A percentile compares a stretch with the other conserved stretches of the same genome.
These are phyloP conservation scores for Cotesia congregata DNA, from an alignment of 2,888 invertebrate genomes.

Conservation along the genomic window DNA sequence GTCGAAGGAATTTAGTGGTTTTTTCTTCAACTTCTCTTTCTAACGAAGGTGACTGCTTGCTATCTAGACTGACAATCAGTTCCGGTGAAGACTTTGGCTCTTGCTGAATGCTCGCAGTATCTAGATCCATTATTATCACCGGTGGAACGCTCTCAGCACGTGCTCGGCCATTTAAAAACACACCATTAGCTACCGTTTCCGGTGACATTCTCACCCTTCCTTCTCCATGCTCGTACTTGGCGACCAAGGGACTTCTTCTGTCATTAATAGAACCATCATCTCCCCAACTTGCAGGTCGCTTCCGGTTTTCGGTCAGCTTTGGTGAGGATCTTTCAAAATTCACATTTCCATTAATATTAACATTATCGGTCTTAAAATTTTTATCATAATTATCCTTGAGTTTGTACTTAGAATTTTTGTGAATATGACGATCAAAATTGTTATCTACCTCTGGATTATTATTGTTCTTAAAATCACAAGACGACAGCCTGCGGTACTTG, in stretches of 20 bases:
- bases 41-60: neutral
- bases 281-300: conserved; percentile 50
- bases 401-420: neutral
- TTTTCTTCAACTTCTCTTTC: conserved; percentile 61
- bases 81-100: neutral
- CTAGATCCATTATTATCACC: conserved; percentile 50
- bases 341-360: neutral
- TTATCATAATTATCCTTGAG: neutral
- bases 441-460: neutral
- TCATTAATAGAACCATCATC: neutral
- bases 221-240: conserved; percentile 41
- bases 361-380: neutral
- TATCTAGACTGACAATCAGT: neutral
- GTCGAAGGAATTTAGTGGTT: conserved; percentile 81
- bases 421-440: neutral
- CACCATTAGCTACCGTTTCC: conserved; percentile 34
- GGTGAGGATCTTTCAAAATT: conserved; percentile 49
- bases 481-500: neutral
- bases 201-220: conserved; percentile 30
- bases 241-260: conserved; percentile 23
- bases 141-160: conserved; percentile 41
- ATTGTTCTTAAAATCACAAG: neutral
- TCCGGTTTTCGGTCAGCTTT: conserved; percentile 51
- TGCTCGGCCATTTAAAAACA: conserved; percentile 43
- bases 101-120: conserved; percentile 47